Percentiles rank a stretch among this genome's conserved stretches.
These are phyloP conservation scores for Periplaneta americana DNA, from an alignment of 1,140 invertebrate genomes.

Conservation along the genomic window DNA sequence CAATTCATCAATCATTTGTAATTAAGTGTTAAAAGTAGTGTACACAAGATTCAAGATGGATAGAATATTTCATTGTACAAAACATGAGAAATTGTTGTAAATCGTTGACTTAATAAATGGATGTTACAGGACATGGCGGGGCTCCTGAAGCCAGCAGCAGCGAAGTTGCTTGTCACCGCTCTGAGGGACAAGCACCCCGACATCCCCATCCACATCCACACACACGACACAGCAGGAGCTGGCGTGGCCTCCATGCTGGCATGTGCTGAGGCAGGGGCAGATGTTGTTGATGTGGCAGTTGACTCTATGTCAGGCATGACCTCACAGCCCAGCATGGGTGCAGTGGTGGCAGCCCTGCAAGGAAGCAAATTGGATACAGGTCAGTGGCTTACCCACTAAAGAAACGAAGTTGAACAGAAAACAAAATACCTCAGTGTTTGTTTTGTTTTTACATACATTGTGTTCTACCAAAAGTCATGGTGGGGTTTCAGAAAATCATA, in stretches of 20 bases:
- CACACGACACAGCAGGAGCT: constrained; percentile 95
- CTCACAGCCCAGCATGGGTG: constrained; percentile 97
- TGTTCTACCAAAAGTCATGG: too few relatives aligned
- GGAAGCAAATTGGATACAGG: constrained; percentile 56
- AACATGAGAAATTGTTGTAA: too few relatives aligned
- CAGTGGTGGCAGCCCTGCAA: constrained; percentile 82
- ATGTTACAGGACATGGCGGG: constrained; percentile 90
- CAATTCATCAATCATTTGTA: too few relatives aligned
- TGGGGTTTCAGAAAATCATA: too few relatives aligned
- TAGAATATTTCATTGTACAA: too few relatives aligned
- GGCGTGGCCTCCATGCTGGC: constrained; percentile 95
- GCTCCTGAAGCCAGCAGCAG: constrained; percentile 88
- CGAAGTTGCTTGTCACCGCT: constrained; percentile 79
- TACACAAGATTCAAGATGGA: too few relatives aligned
- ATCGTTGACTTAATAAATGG: too few relatives aligned
- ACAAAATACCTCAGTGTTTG: too few relatives aligned
- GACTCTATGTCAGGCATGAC: constrained; percentile 99
- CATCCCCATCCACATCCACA: constrained; percentile 96
- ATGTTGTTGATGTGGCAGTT: constrained; percentile 97
- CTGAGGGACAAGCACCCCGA: constrained; percentile 91
- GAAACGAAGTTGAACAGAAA: too few relatives aligned
- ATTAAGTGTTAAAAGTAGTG: too few relatives aligned
- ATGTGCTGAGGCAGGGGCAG: constrained; percentile 90
- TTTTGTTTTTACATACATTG: too few relatives aligned
- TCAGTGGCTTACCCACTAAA: too few relatives aligned